Evolutionary conservation across 2,113 vertebrate species (phyloP).

Genomic region (Tonatia bakeri): DNA sequence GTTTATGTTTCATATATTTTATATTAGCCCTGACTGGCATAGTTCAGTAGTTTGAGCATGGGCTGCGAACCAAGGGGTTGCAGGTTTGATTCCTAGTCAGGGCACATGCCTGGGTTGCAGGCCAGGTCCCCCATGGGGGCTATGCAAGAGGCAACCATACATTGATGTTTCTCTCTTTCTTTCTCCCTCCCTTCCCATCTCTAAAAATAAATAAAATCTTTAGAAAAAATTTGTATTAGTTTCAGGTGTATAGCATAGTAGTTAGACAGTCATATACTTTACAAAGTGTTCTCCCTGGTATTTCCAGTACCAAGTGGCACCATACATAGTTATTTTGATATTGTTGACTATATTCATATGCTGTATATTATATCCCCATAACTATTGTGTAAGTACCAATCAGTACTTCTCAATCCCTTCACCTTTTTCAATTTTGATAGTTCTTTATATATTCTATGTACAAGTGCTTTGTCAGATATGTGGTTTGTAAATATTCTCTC

Average conservation of each 20-base stretch:
- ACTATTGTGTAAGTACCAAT: not conserved
- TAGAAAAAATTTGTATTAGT: not conserved
- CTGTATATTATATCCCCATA: not conserved
- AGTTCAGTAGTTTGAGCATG: no score
- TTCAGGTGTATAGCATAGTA: not conserved
- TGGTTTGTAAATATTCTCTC: conserved; percentile 26
- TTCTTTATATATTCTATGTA: not conserved
- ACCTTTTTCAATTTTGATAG: not conserved
- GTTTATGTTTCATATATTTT: not conserved
- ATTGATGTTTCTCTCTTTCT: no score
- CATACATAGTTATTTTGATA: not conserved
- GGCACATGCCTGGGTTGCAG: no score
- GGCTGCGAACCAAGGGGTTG: no score
- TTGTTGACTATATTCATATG: not conserved
- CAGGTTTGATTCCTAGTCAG: no score
- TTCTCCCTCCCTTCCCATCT: no score
- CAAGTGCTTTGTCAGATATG: not conserved
- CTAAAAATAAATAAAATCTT: no score
- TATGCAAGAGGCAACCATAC: no score
- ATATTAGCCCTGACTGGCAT: not conserved
- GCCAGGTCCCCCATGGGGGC: no score
- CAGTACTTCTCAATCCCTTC: not conserved
- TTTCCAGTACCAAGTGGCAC: not conserved
- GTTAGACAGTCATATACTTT: not conserved
- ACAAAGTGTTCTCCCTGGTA: not conserved